These are phyloP conservation scores for Anthonomus grandis DNA, from an alignment of 1,140 invertebrate species.

Conservation along the genomic window DNA sequence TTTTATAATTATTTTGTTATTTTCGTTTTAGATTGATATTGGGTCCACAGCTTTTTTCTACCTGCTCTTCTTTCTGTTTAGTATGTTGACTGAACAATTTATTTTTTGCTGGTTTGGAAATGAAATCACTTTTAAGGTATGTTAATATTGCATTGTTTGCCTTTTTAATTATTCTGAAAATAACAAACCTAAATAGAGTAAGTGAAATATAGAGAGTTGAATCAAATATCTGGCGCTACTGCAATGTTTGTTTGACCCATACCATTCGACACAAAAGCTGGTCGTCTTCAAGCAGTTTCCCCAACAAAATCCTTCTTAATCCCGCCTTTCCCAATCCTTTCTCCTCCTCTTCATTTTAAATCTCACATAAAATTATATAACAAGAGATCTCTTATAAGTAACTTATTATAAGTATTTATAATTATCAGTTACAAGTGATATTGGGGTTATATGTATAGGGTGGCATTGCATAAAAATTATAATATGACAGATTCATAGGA, in stretches of 20 bases:
- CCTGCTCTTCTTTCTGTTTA: neutral
- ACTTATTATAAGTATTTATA: neutral
- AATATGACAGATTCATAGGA: no score
- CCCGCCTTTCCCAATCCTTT: no score
- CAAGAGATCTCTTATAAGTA: no score
- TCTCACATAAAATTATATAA: no score
- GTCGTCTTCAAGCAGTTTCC: neutral
- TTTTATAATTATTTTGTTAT: no score
- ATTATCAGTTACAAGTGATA: neutral
- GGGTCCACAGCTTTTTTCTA: conserved; percentile 5
- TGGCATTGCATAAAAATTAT: no score
- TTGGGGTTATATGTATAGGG: neutral
- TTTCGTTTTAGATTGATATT: conserved; percentile 3
- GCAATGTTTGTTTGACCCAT: no score
- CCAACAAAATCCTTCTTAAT: neutral
- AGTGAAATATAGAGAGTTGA: no score
- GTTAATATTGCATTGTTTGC: neutral
- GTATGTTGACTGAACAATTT: conserved; percentile 6
- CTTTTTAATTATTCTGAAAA: neutral
- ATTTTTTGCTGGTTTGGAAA: conserved; percentile 6
- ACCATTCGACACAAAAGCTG: no score
- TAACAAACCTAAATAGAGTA: no score
- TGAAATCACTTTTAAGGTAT: conserved; percentile 13
- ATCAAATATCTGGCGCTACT: neutral
- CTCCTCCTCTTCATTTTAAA: no score